Conservation (phyloP, 1,140 invertebrate genomes). For the Cyclargus thomasi region DNA sequence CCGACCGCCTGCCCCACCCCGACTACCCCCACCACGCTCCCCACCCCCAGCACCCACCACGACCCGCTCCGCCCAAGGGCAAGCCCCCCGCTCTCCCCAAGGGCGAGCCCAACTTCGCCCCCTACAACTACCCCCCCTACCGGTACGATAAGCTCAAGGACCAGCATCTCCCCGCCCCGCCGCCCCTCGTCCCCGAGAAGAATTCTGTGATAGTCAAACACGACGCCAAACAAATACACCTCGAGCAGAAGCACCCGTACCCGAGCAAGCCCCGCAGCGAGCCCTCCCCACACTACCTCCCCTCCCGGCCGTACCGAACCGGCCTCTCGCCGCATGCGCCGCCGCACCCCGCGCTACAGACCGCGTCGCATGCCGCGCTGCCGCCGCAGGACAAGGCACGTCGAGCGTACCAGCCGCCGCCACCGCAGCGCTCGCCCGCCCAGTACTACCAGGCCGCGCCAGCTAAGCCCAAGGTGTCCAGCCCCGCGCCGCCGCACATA, state of each 20-base stretch:
- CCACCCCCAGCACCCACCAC: conserved; percentile 42
- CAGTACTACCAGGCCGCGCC: conserved; percentile 72
- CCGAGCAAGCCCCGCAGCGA: conserved; percentile 78
- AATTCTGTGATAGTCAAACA: conserved; percentile 88
- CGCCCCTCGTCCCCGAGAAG: conserved; percentile 80
- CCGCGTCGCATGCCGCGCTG: conserved; percentile 72
- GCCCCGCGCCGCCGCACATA: conserved; percentile 86
- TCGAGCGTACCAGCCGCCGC: conserved; percentile 84
- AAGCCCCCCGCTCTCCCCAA: conserved; percentile 81
- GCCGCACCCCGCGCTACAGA: conserved; percentile 73
- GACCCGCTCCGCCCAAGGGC: conserved; percentile 70
- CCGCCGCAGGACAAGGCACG: conserved; percentile 77
- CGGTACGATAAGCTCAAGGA: conserved; percentile 74
- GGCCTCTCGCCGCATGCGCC: conserved; percentile 74
- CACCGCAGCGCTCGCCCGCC: conserved; percentile 82
- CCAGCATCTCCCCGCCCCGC: conserved; percentile 76
- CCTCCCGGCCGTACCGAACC: conserved; percentile 77
- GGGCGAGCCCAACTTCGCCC: conserved; percentile 83
- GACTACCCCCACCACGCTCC: conserved; percentile 68
- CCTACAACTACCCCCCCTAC: conserved; percentile 77
- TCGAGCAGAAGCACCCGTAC: conserved; percentile 78
- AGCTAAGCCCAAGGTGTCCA: conserved; percentile 84
- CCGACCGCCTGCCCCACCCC: conserved; percentile 41
- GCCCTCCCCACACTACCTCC: conserved; percentile 78
- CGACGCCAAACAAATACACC: conserved; percentile 78